Evolutionary conservation across 1,140 invertebrate species (phyloP).

Genomic region (Physella acuta): DNA sequence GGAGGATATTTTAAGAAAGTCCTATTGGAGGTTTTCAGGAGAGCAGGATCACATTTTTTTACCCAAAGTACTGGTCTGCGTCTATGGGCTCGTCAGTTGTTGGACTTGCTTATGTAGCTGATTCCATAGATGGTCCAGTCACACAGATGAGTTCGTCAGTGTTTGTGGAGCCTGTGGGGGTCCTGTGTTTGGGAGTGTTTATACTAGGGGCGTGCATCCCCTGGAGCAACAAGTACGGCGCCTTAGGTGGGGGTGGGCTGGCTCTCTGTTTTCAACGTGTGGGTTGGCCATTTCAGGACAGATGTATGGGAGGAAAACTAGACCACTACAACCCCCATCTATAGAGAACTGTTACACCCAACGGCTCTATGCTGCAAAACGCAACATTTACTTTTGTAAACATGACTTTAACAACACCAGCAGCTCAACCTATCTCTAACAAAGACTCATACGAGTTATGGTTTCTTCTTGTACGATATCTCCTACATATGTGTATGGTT

Average conservation of each 20-base stretch:
- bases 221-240: slow-evolving; percentile 47
- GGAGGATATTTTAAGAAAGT: slow-evolving; percentile 77
- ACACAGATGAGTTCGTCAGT: slow-evolving; percentile 59
- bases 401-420: too few species aligned
- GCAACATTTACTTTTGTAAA: too few species aligned
- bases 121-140: slow-evolving; percentile 30
- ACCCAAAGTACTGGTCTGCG: slow-evolving; percentile 65
- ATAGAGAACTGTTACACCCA: too few species aligned
- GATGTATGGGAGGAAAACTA: too few species aligned
- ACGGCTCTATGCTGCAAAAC: too few species aligned
- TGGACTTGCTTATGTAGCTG: slow-evolving; percentile 34
- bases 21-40: slow-evolving; percentile 72
- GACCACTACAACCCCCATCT: too few species aligned
- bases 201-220: slow-evolving; percentile 54
- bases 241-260: slow-evolving; percentile 2
- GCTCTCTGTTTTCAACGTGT: too few species aligned
- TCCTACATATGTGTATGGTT: too few species aligned
- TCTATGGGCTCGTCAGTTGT: slow-evolving; percentile 31
- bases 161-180: slow-evolving; percentile 54
- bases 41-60: slow-evolving; percentile 70
- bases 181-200: slow-evolving; percentile 50
- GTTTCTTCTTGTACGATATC: too few species aligned
- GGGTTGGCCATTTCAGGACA: too few species aligned
- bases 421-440: too few species aligned
- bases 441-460: too few species aligned